These are phyloP conservation scores for Micoletzkya japonica DNA, from an alignment of 2,888 invertebrate species.

Conservation along the genomic window DNA sequence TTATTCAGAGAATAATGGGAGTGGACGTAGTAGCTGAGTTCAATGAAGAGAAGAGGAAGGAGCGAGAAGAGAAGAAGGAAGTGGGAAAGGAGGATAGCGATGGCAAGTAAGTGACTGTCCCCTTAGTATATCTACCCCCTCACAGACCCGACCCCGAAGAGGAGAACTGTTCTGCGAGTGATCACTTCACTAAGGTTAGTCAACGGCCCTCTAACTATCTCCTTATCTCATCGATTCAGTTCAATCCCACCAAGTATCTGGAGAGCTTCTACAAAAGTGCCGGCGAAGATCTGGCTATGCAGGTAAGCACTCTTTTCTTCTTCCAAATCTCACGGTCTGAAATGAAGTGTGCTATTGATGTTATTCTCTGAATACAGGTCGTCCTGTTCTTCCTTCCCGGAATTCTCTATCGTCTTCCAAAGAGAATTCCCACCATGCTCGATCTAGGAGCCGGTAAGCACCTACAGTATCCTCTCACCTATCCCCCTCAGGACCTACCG, in stretches of 20 bases:
- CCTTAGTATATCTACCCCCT: no score
- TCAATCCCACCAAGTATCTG: conserved; percentile 57
- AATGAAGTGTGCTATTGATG: neutral
- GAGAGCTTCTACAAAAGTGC: conserved; percentile 58
- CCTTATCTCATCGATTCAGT: conserved; percentile 48
- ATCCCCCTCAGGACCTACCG: conserved; percentile 43
- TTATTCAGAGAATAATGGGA: no score
- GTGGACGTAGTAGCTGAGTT: no score
- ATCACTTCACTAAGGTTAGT: conserved; percentile 28
- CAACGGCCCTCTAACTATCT: neutral
- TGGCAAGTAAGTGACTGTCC: no score
- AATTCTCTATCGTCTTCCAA: conserved; percentile 60
- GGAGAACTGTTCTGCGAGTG: conserved; percentile 23
- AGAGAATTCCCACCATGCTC: conserved; percentile 50
- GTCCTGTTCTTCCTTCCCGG: conserved; percentile 63
- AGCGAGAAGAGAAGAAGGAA: no score
- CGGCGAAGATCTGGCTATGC: conserved; percentile 61
- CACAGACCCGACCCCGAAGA: neutral
- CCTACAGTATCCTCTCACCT: neutral
- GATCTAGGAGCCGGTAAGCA: conserved; percentile 57
- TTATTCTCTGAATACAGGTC: conserved; percentile 16
- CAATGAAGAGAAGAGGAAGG: no score
- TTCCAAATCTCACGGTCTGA: neutral
- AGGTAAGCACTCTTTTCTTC: conserved; percentile 21
- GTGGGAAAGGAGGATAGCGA: no score